These are phyloP conservation scores for Tragulus kanchil DNA, from an alignment of 2,113 vertebrate species.

Conservation along the genomic window DNA sequence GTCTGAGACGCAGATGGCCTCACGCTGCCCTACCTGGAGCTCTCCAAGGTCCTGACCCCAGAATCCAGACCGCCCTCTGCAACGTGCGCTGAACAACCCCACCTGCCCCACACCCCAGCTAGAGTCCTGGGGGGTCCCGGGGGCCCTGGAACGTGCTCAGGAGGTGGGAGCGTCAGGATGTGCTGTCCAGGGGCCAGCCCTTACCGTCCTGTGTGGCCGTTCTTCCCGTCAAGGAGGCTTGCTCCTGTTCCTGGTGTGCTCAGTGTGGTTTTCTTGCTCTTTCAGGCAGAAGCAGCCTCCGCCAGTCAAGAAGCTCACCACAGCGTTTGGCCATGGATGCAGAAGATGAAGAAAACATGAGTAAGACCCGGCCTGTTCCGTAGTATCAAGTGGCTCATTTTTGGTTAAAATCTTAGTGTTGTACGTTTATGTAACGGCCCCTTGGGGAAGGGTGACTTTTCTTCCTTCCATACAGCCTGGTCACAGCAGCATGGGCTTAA, in stretches of 20 bases:
- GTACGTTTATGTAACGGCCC: background rate
- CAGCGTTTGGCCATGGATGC: slow-evolving; percentile 93
- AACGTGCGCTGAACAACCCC: background rate
- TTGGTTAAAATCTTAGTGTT: background rate
- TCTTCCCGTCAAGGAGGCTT: background rate
- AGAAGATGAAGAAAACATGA: slow-evolving; percentile 98
- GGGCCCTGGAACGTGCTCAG: rapidly evolving
- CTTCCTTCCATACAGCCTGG: rapidly evolving
- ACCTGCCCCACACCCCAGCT: rapidly evolving
- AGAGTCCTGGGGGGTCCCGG: background rate
- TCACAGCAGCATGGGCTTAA: background rate
- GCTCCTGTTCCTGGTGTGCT: rapidly evolving
- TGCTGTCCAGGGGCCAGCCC: background rate
- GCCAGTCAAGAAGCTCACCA: slow-evolving; percentile 89
- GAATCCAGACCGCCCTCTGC: background rate
- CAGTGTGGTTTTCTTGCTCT: slow-evolving; percentile 71
- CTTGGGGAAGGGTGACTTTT: background rate
- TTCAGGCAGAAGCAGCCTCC: slow-evolving; percentile 90
- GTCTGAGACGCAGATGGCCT: rapidly evolving
- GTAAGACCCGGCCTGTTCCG: slow-evolving; percentile 90
- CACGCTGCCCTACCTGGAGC: background rate
- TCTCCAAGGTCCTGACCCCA: background rate
- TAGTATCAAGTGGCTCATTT: slow-evolving; percentile 36
- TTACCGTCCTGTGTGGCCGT: background rate
- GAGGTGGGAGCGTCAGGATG: rapidly evolving